Evolutionary conservation across 2,888 invertebrate species (phyloP).

Genomic region (Drosophila ezoana): DNA sequence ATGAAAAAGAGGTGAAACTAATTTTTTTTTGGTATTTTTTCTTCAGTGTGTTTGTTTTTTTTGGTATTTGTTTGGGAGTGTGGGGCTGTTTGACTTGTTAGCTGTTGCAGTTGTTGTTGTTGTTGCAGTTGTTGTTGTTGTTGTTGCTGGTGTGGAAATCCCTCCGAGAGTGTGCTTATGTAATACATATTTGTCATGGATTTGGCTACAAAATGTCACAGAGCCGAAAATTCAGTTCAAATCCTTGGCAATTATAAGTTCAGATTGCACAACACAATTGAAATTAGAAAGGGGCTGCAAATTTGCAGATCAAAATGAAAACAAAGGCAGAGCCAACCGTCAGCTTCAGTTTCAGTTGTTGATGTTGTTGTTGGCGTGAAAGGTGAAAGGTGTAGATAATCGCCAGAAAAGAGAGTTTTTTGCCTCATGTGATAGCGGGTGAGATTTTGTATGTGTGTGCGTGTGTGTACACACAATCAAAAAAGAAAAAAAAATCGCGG

Average conservation of each 20-base stretch:
- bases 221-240: slow-evolving; percentile 20
- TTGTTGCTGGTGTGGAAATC: slow-evolving; percentile 68
- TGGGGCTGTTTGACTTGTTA: slow-evolving; percentile 53
- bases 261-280: slow-evolving; percentile 72
- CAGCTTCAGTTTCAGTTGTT: slow-evolving; percentile 16
- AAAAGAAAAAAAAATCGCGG: slow-evolving; percentile 61
- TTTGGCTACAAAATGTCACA: slow-evolving; percentile 46
- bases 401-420: slow-evolving; percentile 67
- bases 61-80: slow-evolving; percentile 37
- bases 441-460: slow-evolving; percentile 49
- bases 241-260: slow-evolving; percentile 33
- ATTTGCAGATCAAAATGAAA: slow-evolving; percentile 49
- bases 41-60: slow-evolving; percentile 22
- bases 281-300: slow-evolving; percentile 78
- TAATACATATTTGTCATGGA: slow-evolving; percentile 64
- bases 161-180: slow-evolving; percentile 66
- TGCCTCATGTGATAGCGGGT: slow-evolving; percentile 67
- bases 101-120: slow-evolving; percentile 17
- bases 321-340: slow-evolving; percentile 42
- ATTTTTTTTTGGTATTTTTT: slow-evolving; percentile 44
- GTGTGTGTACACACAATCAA: slow-evolving; percentile 34
- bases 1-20: slow-evolving; percentile 79
- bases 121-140: slow-evolving; percentile 25
- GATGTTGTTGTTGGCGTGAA: slow-evolving; percentile 61
- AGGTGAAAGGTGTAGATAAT: slow-evolving; percentile 75